These are phyloP conservation scores for Dynastes hyllus DNA, from an alignment of 2,888 invertebrate genomes.

Conservation along the genomic window DNA sequence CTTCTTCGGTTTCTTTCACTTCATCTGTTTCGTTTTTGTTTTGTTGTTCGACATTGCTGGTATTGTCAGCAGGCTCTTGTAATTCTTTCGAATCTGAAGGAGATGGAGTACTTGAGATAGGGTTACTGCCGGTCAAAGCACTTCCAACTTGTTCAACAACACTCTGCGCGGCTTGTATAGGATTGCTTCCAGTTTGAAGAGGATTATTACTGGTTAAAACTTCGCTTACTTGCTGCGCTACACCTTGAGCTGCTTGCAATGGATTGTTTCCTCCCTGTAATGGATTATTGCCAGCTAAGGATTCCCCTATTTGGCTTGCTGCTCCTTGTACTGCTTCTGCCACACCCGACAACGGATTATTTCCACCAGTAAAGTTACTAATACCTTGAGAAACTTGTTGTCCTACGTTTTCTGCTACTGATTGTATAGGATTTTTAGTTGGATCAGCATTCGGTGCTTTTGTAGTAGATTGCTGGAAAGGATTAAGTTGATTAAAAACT, in stretches of 20 bases:
- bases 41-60: not conserved
- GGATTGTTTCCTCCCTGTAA: constrained; percentile 34
- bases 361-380: constrained; percentile 20
- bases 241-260: constrained; percentile 35
- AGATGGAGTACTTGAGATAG: not conserved
- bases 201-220: constrained; percentile 38
- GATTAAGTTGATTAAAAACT: constrained; percentile 54
- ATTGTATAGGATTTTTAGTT: constrained; percentile 44
- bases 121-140: constrained; percentile 27
- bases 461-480: constrained; percentile 48
- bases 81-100: not conserved
- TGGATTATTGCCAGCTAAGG: constrained; percentile 44
- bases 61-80: not conserved
- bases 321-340: constrained; percentile 37
- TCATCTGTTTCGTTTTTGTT: not conserved
- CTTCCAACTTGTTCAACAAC: constrained; percentile 35
- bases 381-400: constrained; percentile 35
- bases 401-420: constrained; percentile 40
- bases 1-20: not conserved
- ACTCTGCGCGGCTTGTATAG: constrained; percentile 39
- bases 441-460: constrained; percentile 41
- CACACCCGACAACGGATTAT: constrained; percentile 40
- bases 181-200: constrained; percentile 21
- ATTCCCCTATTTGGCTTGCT: constrained; percentile 52
- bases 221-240: constrained; percentile 47